These are phyloP conservation scores for Melieria picta DNA, from an alignment of 2,888 invertebrate species.

Conservation along the genomic window DNA sequence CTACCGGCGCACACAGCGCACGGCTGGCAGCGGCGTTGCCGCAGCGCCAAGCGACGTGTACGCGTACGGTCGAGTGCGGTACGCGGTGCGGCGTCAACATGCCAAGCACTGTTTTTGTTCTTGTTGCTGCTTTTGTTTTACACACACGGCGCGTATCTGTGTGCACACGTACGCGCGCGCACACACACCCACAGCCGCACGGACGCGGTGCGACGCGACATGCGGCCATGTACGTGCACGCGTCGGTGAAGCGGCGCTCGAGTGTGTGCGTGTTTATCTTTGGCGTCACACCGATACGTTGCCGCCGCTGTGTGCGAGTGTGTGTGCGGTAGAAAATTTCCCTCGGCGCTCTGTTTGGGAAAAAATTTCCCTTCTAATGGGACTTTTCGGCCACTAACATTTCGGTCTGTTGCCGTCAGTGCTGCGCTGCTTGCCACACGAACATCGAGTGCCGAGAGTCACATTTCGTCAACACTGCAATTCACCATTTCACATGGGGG, in stretches of 20 bases:
- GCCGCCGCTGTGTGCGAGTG: neutral
- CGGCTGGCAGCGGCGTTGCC: constrained; percentile 14
- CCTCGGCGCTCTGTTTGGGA: constrained; percentile 15
- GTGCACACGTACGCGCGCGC: constrained; percentile 10
- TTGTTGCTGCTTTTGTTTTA: no score
- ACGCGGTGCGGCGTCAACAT: no score
- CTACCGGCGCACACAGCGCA: no score
- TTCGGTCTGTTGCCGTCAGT: neutral
- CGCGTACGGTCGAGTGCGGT: no score
- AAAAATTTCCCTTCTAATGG: constrained; percentile 2
- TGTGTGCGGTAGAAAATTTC: neutral
- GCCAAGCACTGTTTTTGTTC: no score
- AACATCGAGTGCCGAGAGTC: neutral
- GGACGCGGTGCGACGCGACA: neutral
- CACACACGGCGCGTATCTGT: no score
- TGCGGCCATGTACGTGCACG: constrained; percentile 29
- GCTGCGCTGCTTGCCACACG: neutral
- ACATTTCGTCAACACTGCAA: no score
- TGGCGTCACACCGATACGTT: no score
- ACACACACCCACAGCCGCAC: constrained; percentile 12
- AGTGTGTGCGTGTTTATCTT: constrained; percentile 17
- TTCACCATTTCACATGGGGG: no score
- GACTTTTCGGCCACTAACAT: neutral
- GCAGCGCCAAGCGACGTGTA: no score
- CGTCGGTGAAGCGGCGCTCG: neutral